Evolutionary conservation across 2,888 invertebrate species (phyloP).

Genomic region (Beris chalybata): DNA sequence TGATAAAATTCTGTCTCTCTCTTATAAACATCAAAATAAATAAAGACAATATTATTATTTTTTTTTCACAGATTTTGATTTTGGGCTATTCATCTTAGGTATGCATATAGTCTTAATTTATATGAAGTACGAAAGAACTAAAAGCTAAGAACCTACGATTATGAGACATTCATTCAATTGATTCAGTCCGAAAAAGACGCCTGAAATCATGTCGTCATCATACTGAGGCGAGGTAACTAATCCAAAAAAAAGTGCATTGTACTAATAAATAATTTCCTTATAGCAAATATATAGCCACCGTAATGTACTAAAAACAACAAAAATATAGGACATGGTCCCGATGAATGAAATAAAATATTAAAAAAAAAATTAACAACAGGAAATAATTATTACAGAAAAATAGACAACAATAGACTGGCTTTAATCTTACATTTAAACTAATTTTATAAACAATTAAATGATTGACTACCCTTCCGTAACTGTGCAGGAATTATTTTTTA

Average conservation of each 20-base stretch:
- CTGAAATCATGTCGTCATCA: background rate
- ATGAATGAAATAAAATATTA: constrained; percentile 8
- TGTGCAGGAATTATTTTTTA: constrained; percentile 39
- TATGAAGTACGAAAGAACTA: background rate
- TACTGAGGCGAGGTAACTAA: constrained; percentile 36
- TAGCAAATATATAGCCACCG: constrained; percentile 17
- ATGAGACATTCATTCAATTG: constrained; percentile 13
- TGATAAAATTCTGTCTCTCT: constrained; percentile 2
- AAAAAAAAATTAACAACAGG: constrained; percentile 15
- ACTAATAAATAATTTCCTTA: constrained; percentile 32
- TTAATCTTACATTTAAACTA: constrained; percentile 2
- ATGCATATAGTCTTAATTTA: background rate
- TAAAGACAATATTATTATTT: too few species aligned
- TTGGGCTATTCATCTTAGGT: constrained; percentile 12
- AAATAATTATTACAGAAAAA: constrained; percentile 14
- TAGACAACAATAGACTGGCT: constrained; percentile 20
- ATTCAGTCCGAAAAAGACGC: background rate
- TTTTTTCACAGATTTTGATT: constrained; percentile 4
- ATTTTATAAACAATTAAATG: constrained; percentile 3
- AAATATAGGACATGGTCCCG: constrained; percentile 20
- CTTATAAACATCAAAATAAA: constrained; percentile 1
- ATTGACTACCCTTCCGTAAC: constrained; percentile 7
- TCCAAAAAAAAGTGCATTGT: constrained; percentile 29
- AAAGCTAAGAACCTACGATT: too few species aligned
- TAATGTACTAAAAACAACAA: background rate